These are phyloP conservation scores for Lampris megalopsis DNA, from an alignment of 2,113 vertebrate genomes.

Conservation along the genomic window DNA sequence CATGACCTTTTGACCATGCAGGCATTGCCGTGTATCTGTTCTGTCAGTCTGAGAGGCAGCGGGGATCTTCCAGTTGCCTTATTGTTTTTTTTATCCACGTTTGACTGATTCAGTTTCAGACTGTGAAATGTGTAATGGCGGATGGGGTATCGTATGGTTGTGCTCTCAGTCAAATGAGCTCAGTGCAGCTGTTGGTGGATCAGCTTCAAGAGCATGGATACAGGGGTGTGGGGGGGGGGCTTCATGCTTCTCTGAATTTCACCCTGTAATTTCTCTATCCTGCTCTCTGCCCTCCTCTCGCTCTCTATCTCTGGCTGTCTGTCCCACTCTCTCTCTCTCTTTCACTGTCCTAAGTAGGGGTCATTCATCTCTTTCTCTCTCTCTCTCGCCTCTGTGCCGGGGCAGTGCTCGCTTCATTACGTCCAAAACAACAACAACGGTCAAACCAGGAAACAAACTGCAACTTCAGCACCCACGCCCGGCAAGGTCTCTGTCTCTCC, in stretches of 20 bases:
- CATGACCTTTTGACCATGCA: constrained; percentile 44
- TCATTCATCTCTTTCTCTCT: constrained; percentile 19
- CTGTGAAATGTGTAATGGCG: constrained; percentile 43
- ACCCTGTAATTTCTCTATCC: constrained; percentile 10
- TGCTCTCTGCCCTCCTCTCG: neutral
- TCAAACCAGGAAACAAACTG: constrained; percentile 35
- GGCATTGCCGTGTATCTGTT: constrained; percentile 5
- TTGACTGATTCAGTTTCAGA: constrained; percentile 48
- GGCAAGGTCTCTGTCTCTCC: constrained; percentile 5
- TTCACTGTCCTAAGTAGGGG: constrained; percentile 13
- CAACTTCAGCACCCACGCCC: constrained; percentile 38
- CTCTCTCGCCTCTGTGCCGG: neutral
- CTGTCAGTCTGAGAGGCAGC: neutral
- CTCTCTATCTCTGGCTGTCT: constrained; percentile 7
- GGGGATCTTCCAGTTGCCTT: neutral
- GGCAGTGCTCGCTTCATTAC: constrained; percentile 22
- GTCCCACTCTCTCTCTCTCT: constrained; percentile 16
- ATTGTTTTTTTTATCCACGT: constrained; percentile 39
- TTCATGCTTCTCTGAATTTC: constrained; percentile 36
- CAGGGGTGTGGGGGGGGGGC: neutral
- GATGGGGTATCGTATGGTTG: constrained; percentile 21
- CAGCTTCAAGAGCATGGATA: constrained; percentile 36
- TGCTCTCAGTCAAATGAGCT: constrained; percentile 46
- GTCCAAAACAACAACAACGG: constrained; percentile 39
- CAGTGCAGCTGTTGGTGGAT: constrained; percentile 65